Evolutionary conservation across 2,888 invertebrate genomes (phyloP).

Genomic region (Alsophila aescularia): DNA sequence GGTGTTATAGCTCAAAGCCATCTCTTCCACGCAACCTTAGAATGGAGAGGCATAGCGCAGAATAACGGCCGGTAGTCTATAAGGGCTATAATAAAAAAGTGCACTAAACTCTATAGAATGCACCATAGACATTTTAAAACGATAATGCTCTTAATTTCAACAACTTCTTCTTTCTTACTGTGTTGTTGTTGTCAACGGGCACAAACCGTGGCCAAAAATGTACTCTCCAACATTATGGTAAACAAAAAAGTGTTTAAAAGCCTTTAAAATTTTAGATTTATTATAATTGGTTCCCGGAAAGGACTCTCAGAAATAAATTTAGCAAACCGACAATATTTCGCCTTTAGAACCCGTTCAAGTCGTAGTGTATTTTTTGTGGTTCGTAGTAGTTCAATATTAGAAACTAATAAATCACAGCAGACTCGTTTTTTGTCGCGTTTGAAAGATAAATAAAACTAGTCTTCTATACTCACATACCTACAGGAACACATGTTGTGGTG

Average conservation of each 20-base stretch:
- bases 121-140: no score
- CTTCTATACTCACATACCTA: neutral
- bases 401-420: conserved; percentile 21
- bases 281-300: conserved; percentile 23
- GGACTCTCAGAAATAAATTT: conserved; percentile 1
- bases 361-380: conserved; percentile 3
- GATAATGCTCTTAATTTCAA: no score
- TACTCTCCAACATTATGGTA: neutral
- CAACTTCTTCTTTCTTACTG: no score
- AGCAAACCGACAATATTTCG: conserved; percentile 3
- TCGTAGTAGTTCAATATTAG: conserved; percentile 6
- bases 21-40: no score
- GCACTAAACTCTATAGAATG: no score
- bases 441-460: conserved; percentile 20
- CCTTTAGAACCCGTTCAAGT: neutral
- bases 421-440: conserved; percentile 11
- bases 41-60: no score
- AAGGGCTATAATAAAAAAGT: no score
- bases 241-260: neutral
- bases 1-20: no score
- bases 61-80: no score
- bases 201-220: conserved; percentile 2
- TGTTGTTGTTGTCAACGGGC: conserved; percentile 6
- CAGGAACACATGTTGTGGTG: conserved; percentile 1
- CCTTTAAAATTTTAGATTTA: conserved; percentile 13